Evolutionary conservation across 2,797 vertebrate species (phyloP), one percentile per base, ranked within the genome.

Genomic region (Sebastes elongatus): DNA sequence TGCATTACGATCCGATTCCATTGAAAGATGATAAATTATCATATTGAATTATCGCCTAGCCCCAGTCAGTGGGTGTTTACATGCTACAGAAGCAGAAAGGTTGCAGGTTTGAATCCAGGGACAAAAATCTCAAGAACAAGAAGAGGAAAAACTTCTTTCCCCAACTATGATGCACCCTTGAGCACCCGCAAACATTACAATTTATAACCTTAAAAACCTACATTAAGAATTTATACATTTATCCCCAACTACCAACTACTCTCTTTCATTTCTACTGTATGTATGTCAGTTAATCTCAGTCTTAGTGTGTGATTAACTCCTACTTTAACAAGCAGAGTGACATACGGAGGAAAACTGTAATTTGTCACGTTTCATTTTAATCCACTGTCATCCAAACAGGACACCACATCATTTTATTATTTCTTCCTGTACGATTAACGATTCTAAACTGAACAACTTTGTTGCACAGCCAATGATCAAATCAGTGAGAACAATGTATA

Each of bases 1-100:
- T 38, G 0, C 11, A 38, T 38, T 0, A 38, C 2, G 2, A 38
- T 14, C 6, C 2, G 5, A 38, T 5, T 14, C 4, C 5, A 13
- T 35, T 11, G 10, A 35, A 38, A 38, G 35, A 38, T 0, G 5
- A 38, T 38, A 14, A 38, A 38, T 38, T 14, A 6, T 38, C 1
- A 14, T 38, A 0, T 14, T 38, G 35, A 38, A 2, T 38, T 14
- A 38, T 38, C 13, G 13, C 13, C 16, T 1, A 49, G 16, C 46
- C 35, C 35, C 1, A 2, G 10, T 35, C 10, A 7, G 10, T 7
- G 14, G 9, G 10, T 42, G 23, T 20, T n/a, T 27, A 16, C 4
- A 49, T 64, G 35, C 5, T 7, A 68, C 14, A 6, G 57, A 28
- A 30, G 27, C 57, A 0, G 27, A 10, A 60, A 32, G 27, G 27